Evolutionary conservation across 1,140 invertebrate species (phyloP), one percentile per base, ranked within the genome.

Genomic region (Drosophila dunni): DNA sequence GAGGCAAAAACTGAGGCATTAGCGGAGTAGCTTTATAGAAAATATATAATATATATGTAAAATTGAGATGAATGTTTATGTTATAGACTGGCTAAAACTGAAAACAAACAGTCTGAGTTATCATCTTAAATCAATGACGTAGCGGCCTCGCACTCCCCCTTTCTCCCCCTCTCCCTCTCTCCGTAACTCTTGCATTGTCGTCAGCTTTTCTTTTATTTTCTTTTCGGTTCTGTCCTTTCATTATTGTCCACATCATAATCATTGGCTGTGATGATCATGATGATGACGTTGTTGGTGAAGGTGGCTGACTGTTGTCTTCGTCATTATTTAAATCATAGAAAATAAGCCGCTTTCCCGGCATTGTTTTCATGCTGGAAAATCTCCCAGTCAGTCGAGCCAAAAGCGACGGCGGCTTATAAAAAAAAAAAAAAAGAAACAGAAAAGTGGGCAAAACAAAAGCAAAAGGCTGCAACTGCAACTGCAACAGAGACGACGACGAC

Each of bases 271-370:
- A 45, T 65, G 13, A 24, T 58, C 13, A 29, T 57, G 13, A 58
- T 46, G 6, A 66, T 61, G 24, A 51, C 48, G 34, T 46, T 54
- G 63, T 33, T 58, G 68, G 66, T 74, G 75, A 68, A 48, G 74
- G 46, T 65, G 57, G 61, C 76, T 38, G 77, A 61, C 78, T 85
- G 67, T 74, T 88, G 83, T 88, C 83, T 83, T 88, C 83, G 75
- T 89, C 83, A 89, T 88, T 89, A 88, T 88, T 88, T 89, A 88
- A 88, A 88, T 88, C 83, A 88, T 88, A 88, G 83, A 88, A 88
- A 88, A 88, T 88, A 88, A 88, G 83, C 83, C 83, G 83, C 83
- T 88, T 88, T 88, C 84, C 83, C 83, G 83, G 66, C 84, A 88
- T 88, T 88, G 83, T 88, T 88, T 89, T 83, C 84, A 88, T 42